Conservation (phyloP, 2,113 vertebrate species). For the Petromus typicus region DNA sequence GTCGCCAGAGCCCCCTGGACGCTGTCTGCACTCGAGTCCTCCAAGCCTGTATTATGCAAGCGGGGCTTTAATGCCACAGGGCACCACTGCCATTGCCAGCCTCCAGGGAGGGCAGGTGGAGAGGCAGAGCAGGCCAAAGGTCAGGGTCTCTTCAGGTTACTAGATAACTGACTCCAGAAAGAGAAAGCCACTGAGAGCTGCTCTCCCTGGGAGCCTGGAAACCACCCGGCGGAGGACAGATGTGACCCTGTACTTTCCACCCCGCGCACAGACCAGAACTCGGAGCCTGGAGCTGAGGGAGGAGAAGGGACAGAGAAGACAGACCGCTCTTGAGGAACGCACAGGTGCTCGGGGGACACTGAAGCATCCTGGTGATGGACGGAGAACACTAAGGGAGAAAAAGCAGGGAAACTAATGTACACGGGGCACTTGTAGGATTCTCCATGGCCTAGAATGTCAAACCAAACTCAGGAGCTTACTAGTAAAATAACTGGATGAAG, state of each 20-base stretch:
- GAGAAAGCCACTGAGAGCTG: background rate
- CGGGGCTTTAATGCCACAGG: background rate
- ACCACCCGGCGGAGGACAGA: background rate
- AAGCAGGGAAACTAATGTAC: background rate
- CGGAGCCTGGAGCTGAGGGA: background rate
- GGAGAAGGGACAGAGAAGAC: background rate
- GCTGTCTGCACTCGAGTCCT: background rate
- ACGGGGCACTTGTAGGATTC: background rate
- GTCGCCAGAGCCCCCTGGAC: background rate
- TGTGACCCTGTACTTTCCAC: background rate
- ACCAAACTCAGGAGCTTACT: background rate
- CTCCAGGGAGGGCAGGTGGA: conserved; percentile 18
- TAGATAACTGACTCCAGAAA: conserved; percentile 62
- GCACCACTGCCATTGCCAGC: background rate
- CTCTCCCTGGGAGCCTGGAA: background rate
- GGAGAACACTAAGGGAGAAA: background rate
- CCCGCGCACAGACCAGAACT: background rate
- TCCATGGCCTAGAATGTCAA: background rate
- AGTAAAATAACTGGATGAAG: background rate
- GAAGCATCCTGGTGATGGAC: background rate
- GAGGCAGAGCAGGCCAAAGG: conserved; percentile 55
- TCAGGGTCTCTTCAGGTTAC: conserved; percentile 69
- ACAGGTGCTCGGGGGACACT: background rate
- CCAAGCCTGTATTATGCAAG: background rate
- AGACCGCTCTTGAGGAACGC: background rate